Base-by-base conservation (phyloP, 2,888 invertebrate genomes). In the Coenonympha arcania region DNA sequence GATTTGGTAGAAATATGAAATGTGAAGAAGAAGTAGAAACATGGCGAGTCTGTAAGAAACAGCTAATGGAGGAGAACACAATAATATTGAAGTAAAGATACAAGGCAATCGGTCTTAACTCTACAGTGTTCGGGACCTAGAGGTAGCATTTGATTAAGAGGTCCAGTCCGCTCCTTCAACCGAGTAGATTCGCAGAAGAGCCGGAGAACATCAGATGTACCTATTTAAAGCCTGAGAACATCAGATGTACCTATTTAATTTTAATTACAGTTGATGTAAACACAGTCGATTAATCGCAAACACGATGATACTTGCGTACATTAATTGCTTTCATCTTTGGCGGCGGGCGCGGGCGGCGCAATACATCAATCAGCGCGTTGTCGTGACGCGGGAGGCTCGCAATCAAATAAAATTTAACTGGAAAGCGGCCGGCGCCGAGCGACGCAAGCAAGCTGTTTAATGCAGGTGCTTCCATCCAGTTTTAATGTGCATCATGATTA, bases 341-440 rank as follows among this genome's bases (percentile, higher is more conserved):
- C 59, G 52, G 56, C 54, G 55, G 53, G 62, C 64, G 68, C 54
- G 55, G 53, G 62, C 64, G 68, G 64, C 64, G 70, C 76, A 63
- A 80, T 83, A 76, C 77, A 83, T 84, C 84, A 84, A 81, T 84
- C 83, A 82, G 76, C 68, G 67, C 60, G 69, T 63, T 70, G 76
- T 66, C 65, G 68, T 43, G 53, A 50, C 53, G 63, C 68, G 65
- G 68, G 77, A 63, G 65, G 68, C 59, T 71, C 63, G 82, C 83
- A 83, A 85, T 83, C 81, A 84, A 85, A 85, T 85, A 83, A 84
- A 84, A 84, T 83, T 84, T 80, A 80, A 81, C 81, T 79, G 71
- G 71, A 75, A 75, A 76, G 68, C 75, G 59, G 59, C 61, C 63
- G 65, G 65, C 59, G 60, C 64, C 63, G 65, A 64, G 58, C 59